phyloP scores from a whole-genome alignment of 2,113 vertebrate species.

The Holacanthus passer region DNA sequence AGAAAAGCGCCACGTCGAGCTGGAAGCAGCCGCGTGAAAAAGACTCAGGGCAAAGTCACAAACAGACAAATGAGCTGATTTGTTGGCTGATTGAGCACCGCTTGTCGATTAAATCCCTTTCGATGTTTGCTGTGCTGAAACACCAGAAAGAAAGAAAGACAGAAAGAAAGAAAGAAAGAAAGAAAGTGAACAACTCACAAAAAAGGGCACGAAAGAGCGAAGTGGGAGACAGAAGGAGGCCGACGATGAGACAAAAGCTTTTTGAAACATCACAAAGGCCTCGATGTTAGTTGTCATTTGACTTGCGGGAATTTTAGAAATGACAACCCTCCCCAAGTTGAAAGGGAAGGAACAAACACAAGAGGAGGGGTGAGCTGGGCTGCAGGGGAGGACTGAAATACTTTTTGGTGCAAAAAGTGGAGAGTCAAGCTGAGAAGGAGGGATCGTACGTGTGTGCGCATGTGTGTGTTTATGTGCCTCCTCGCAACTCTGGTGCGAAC shows the following conservation, averaged over 20 bases:
- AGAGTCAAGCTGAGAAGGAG: slow-evolving; percentile 52
- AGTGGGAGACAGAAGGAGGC: slow-evolving; percentile 48
- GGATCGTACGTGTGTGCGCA: slow-evolving; percentile 14
- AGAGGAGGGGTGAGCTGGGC: slow-evolving; percentile 50
- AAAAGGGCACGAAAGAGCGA: slow-evolving; percentile 22
- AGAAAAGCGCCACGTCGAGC: slow-evolving; percentile 48
- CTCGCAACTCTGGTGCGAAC: slow-evolving; percentile 33
- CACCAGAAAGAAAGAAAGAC: slow-evolving; percentile 16
- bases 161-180: slow-evolving; percentile 5
- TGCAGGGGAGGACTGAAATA: slow-evolving; percentile 61
- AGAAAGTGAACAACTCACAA: slow-evolving; percentile 11
- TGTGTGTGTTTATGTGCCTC: slow-evolving; percentile 52
- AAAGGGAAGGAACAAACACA: slow-evolving; percentile 71
- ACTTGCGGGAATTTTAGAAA: slow-evolving; percentile 73
- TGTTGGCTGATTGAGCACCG: slow-evolving; percentile 71
- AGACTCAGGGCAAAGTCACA: slow-evolving; percentile 70
- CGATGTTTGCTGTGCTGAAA: slow-evolving; percentile 47
- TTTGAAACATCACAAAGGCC: slow-evolving; percentile 65
- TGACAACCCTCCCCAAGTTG: slow-evolving; percentile 63
- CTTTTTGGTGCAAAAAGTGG: slow-evolving; percentile 50
- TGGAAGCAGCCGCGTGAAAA: slow-evolving; percentile 37
- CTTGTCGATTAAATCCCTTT: slow-evolving; percentile 71
- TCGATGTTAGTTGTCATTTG: slow-evolving; percentile 65
- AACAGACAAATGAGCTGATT: slow-evolving; percentile 75
- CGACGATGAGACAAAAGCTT: slow-evolving; percentile 60